Base-by-base conservation (phyloP, 1,140 invertebrate genomes). In the Bactericera cockerelli region DNA sequence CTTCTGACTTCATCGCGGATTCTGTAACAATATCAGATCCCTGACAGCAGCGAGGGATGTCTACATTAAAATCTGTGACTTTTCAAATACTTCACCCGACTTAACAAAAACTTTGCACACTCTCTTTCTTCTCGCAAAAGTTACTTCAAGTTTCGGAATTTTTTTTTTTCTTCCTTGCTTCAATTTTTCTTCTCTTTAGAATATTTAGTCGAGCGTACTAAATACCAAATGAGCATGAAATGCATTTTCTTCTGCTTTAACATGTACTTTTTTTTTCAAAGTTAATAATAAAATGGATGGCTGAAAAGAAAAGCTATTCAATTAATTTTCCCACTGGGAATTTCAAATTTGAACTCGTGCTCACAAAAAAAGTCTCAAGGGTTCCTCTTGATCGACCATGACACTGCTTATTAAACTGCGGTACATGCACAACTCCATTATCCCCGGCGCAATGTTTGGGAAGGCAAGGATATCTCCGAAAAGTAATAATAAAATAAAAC, bases 221-320 rank as follows among this genome's bases (percentile, higher is more conserved):
- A 49, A 49, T 49, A 49, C 22, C 42, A 49, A 49, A 49, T 49
- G 42, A 49, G 42, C 42, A 49, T 49, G 42, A 49, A 49, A 22
- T 22, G 42, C 42, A 49, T 16, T 49, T 49, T 49, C 42, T 49
- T 49, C 6, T 49, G 22, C 42, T 49, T 49, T 49, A 49, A 49
- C 42, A 49, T 49, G 42, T 49, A 49, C 22, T 49, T 49, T 49
- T 36, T 36, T 10, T 49, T 19, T 19, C n/a, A 49, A 49, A 49
- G 42, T 49, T 49, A n/a, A 49, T 49, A 49, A 49, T 49, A 49
- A 49, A 49, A 49, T 49, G 42, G 42, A 49, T 49, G 42, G 22
- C 6, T 49, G 42, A 49, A 49, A 49, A 49, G 42, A 49, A 49
- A 49, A 49, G 42, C 42, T 49, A 49, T 49, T 49, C 42, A 49